Conservation (phyloP, 2,797 vertebrate genomes). For the Gymnocypris eckloni region DNA sequence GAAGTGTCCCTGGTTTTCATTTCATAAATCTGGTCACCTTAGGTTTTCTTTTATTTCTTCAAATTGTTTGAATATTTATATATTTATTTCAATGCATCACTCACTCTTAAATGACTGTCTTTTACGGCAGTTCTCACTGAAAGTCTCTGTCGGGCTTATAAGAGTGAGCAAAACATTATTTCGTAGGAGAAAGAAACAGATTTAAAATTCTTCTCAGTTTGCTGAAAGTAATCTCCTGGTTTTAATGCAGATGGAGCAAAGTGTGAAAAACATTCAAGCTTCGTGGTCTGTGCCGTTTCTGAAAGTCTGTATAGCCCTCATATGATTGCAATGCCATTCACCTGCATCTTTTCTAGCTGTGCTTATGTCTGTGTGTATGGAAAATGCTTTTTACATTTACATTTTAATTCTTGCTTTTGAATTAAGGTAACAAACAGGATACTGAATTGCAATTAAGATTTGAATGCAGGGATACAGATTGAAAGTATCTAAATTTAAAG, state of each 20-base stretch:
- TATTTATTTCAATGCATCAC: not conserved
- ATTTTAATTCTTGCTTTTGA: not conserved
- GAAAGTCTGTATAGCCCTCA: not conserved
- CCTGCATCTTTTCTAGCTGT: not conserved
- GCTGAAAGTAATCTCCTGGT: not conserved
- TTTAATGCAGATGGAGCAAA: not conserved
- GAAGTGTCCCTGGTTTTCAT: too few relatives aligned
- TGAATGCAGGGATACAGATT: not conserved
- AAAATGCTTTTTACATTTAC: not conserved
- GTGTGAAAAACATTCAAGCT: not conserved
- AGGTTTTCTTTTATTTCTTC: not conserved
- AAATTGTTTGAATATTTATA: not conserved
- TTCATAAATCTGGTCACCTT: too few relatives aligned
- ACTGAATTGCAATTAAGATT: not conserved
- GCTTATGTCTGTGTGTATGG: not conserved
- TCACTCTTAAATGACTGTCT: not conserved
- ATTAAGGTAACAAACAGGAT: not conserved
- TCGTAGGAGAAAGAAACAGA: not conserved
- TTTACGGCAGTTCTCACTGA: not conserved
- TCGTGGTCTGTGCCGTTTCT: not conserved
- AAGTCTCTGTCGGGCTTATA: not conserved
- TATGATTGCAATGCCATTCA: not conserved
- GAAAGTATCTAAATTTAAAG: not conserved
- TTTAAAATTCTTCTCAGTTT: conserved; percentile 2
- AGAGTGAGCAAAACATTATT: conserved; percentile 1